Evolutionary conservation across 2,888 invertebrate species (phyloP), one percentile per base, ranked within the genome.

Genomic region (Athripsodes cinereus): DNA sequence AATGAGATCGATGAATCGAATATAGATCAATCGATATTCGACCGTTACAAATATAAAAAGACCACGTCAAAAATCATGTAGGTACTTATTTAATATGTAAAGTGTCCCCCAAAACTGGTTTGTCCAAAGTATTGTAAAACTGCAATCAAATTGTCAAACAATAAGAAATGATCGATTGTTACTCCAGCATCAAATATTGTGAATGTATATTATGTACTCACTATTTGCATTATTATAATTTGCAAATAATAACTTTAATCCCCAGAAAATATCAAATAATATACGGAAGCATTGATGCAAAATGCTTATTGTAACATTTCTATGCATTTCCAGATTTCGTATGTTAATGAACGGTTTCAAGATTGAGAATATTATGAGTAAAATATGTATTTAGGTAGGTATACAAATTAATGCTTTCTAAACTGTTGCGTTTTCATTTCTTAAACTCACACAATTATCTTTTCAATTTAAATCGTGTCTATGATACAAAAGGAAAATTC

Each of bases 151-250:
- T 50, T 49, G 52, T 58, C 59, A 56, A 54, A 57, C 59, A 57
- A 59, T 59, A 51, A 20, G n/a, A 13, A n/a, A 22, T 55, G 62
- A 62, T 62, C 62, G 60, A 60, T 60, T 57, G 60, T 57, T 61
- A 34, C 55, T 40, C 46, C 51, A 55, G 48, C 52, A 34, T 55
- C 52, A 55, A 55, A 55, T 58, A 54, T 13, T 8, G 13, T 40
- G 8, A 40, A 40, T 40, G n/a, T n/a, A n/a, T n/a, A n/a, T n/a
- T n/a, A n/a, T n/a, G n/a, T n/a, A 40, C 8, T 40, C 13, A 16
- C 13, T 40, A 8, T 16, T 40, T 40, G 13, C 40, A 16, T 40
- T 31, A 40, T 26, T 40, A 58, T 44, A 54, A 49, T 46, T 51
- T 21, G 54, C 48, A 35, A 50, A 20, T 31, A 46, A 19, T 19